These are phyloP conservation scores for Drosophila mercatorum DNA, from an alignment of 2,888 invertebrate genomes.

Conservation along the genomic window DNA sequence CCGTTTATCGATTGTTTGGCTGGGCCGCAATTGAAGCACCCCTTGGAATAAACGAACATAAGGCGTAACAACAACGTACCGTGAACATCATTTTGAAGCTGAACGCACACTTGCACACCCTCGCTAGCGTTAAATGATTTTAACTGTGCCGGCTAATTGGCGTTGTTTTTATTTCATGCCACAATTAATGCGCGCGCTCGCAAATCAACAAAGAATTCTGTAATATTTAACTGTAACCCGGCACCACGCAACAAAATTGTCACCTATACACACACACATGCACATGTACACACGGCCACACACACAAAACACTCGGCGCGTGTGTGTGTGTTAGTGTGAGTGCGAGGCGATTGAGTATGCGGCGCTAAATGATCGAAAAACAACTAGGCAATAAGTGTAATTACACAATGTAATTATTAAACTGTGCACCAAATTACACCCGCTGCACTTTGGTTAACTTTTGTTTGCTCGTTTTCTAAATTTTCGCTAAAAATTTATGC, in stretches of 20 bases:
- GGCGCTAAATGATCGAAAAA: slow-evolving; percentile 22
- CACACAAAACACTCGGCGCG: slow-evolving; percentile 35
- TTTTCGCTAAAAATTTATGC: slow-evolving; percentile 64
- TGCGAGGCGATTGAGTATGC: slow-evolving; percentile 35
- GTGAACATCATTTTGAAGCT: slow-evolving; percentile 81
- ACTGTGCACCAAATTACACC: slow-evolving; percentile 18
- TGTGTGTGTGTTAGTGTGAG: slow-evolving; percentile 35
- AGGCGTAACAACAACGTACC: slow-evolving; percentile 71
- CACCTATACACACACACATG: slow-evolving; percentile 60
- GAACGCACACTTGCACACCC: slow-evolving; percentile 34
- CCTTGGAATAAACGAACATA: slow-evolving; percentile 18
- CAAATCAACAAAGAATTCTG: slow-evolving; percentile 61
- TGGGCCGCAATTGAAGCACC: slow-evolving; percentile 37
- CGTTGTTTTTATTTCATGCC: slow-evolving; percentile 59
- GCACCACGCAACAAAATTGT: slow-evolving; percentile 76
- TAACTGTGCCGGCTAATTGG: slow-evolving; percentile 33
- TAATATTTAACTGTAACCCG: slow-evolving; percentile 72
- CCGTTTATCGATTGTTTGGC: slow-evolving; percentile 69
- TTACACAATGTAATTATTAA: slow-evolving; percentile 17
- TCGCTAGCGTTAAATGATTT: slow-evolving; percentile 49
- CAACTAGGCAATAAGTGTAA: slow-evolving; percentile 10
- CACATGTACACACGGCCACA: slow-evolving; percentile 28
- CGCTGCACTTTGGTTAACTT: slow-evolving; percentile 31
- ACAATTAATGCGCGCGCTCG: slow-evolving; percentile 43
- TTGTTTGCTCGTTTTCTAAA: slow-evolving; percentile 22